phyloP scores from a whole-genome alignment of 2,888 invertebrate genomes.

The Eupithecia exiguata region DNA sequence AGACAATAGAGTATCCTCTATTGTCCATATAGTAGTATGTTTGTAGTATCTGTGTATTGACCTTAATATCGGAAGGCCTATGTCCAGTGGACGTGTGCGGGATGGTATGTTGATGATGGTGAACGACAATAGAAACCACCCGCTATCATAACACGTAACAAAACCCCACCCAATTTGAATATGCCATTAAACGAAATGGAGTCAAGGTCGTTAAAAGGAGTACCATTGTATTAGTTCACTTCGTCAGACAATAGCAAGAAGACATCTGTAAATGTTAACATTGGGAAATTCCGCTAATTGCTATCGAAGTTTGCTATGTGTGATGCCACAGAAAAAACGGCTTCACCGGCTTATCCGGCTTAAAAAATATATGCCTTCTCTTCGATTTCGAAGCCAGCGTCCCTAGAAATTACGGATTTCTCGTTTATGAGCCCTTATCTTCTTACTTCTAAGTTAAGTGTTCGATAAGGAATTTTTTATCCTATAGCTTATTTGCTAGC shows the following conservation, averaged over 20 bases:
- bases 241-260: constrained; percentile 34
- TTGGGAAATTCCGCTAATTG: constrained; percentile 23
- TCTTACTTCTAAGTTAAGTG: too few species aligned
- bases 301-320: background rate
- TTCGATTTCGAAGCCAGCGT: too few species aligned
- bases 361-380: too few species aligned
- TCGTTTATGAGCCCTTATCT: too few species aligned
- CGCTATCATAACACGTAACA: constrained; percentile 34
- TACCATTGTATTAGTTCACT: constrained; percentile 25
- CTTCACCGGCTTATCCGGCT: background rate
- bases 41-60: too few species aligned
- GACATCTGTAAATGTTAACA: constrained; percentile 34
- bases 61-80: too few species aligned
- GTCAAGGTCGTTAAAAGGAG: constrained; percentile 41
- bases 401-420: too few species aligned
- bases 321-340: background rate
- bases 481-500: too few species aligned
- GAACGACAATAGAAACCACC: constrained; percentile 15
- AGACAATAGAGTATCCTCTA: too few species aligned
- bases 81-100: too few species aligned
- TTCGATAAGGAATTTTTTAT: too few species aligned
- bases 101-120: background rate
- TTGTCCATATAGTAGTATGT: too few species aligned
- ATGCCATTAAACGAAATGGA: constrained; percentile 42
- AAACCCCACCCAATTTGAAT: constrained; percentile 34